These are phyloP conservation scores for Gambusia affinis DNA, from an alignment of 2,113 vertebrate species.

Conservation along the genomic window DNA sequence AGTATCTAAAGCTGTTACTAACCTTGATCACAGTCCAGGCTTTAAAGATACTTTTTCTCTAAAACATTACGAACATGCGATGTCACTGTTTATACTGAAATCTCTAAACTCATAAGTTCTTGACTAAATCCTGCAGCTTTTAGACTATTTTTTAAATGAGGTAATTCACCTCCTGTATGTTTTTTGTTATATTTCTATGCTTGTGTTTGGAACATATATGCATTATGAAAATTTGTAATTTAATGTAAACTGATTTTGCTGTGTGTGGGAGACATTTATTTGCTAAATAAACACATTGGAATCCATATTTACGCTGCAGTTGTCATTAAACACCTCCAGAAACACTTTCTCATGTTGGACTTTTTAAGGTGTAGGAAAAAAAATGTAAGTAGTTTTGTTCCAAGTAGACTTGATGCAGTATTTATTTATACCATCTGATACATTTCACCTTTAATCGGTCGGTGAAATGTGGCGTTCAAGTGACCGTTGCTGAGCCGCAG, in stretches of 20 bases:
- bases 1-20: conserved; percentile 8
- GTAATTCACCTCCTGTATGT: conserved; percentile 68
- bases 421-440: no score
- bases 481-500: no score
- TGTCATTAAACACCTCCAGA: background rate
- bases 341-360: no score
- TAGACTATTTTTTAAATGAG: conserved; percentile 61
- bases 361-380: no score
- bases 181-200: conserved; percentile 84
- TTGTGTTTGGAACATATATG: conserved; percentile 88
- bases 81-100: conserved; percentile 18
- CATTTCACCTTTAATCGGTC: no score
- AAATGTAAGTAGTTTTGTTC: no score
- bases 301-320: conserved; percentile 70
- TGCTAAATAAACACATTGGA: conserved; percentile 98
- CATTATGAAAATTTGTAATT: conserved; percentile 94
- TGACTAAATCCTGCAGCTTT: conserved; percentile 1
- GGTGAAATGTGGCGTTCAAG: no score
- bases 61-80: background rate
- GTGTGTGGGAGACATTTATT: conserved; percentile 86
- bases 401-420: no score
- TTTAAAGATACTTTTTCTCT: background rate
- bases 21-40: background rate
- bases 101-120: conserved; percentile 9
- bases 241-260: conserved; percentile 91